A percentile compares a stretch with the other conserved stretches of the same genome.
Evolutionary conservation across 2,888 invertebrate species (phyloP).

Genomic region (Helleia helle): DNA sequence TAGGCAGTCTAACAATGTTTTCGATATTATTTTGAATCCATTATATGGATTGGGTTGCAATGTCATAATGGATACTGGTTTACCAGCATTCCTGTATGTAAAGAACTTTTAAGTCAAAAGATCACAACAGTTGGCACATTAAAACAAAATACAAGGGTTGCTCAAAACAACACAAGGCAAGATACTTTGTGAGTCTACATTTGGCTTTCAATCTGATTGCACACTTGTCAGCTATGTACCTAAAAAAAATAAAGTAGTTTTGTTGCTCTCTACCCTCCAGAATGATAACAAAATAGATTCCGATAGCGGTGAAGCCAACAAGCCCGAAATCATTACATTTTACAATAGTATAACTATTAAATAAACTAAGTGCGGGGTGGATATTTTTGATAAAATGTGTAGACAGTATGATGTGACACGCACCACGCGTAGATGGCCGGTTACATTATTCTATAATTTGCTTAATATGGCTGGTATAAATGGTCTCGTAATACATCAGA

Average conservation of each 20-base stretch:
- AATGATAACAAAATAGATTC: neutral
- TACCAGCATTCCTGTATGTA: too few species aligned
- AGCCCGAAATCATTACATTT: constrained; percentile 1
- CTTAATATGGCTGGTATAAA: too few species aligned
- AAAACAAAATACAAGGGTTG: too few species aligned
- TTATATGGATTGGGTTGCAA: neutral
- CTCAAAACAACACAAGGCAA: too few species aligned
- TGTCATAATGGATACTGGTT: neutral
- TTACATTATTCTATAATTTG: too few species aligned
- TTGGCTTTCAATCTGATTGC: neutral
- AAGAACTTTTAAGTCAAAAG: too few species aligned
- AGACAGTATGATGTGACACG: neutral
- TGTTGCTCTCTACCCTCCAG: neutral
- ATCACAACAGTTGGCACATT: too few species aligned
- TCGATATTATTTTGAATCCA: neutral
- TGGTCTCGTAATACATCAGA: neutral
- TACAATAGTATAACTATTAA: too few species aligned
- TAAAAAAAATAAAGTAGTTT: neutral
- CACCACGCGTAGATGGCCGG: neutral
- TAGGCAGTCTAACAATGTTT: neutral
- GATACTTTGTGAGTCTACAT: too few species aligned
- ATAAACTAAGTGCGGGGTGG: constrained; percentile 6
- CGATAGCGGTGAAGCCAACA: neutral
- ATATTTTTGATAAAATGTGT: neutral
- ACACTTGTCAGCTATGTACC: neutral